Conservation (phyloP, 2,888 invertebrate species). For the Incurvaria masculella region DNA sequence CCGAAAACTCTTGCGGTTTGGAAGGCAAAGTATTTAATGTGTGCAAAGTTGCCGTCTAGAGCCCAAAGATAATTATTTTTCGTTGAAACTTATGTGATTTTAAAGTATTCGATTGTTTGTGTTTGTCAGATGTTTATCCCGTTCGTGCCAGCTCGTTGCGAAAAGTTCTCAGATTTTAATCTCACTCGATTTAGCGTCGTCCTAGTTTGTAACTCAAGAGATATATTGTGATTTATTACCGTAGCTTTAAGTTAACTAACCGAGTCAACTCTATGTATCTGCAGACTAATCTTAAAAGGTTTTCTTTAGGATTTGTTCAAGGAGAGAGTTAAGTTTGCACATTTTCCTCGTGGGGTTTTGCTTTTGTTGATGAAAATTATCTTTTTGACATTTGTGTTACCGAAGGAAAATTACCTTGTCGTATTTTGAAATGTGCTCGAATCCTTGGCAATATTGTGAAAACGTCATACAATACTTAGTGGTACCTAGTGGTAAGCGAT, state of each 20-base stretch:
- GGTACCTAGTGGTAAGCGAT: too few relatives aligned
- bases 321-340: too few relatives aligned
- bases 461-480: too few relatives aligned
- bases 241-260: not conserved
- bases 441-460: too few relatives aligned
- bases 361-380: too few relatives aligned
- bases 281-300: too few relatives aligned
- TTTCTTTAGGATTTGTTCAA: too few relatives aligned
- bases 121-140: slow-evolving; percentile 28
- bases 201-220: slow-evolving; percentile 51
- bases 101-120: slow-evolving; percentile 21
- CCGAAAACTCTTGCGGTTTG: not conserved
- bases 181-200: slow-evolving; percentile 32
- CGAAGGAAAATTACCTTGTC: too few relatives aligned
- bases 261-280: not conserved
- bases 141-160: slow-evolving; percentile 38
- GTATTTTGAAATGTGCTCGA: too few relatives aligned
- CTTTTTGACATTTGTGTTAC: too few relatives aligned
- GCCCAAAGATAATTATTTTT: not conserved
- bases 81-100: slow-evolving; percentile 5
- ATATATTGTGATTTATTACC: slow-evolving; percentile 47
- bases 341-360: too few relatives aligned
- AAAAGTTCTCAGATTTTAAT: slow-evolving; percentile 1
- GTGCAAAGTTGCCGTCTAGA: not conserved
- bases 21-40: not conserved